Evolutionary conservation across 2,888 invertebrate genomes (phyloP).

Genomic region (Diadegma fenestrale): DNA sequence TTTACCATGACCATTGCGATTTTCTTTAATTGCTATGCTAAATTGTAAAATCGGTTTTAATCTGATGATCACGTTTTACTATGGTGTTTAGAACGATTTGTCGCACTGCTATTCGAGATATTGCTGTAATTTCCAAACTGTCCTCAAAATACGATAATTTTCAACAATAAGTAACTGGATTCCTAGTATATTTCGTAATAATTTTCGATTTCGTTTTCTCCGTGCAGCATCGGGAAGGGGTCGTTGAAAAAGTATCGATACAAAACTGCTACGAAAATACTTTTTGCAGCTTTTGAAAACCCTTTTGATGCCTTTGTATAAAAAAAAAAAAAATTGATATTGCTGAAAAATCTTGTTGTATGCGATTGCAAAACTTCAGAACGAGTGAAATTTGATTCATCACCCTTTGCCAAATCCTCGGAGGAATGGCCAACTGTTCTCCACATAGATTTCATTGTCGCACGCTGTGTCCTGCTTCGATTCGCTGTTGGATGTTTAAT

Average conservation of each 20-base stretch:
- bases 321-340: background rate
- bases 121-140: too few relatives aligned
- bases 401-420: conserved; percentile 45
- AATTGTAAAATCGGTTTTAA: too few relatives aligned
- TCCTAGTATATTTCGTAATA: too few relatives aligned
- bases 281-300: background rate
- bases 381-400: conserved; percentile 49
- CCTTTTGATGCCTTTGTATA: background rate
- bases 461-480: conserved; percentile 27
- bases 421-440: conserved; percentile 61
- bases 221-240: background rate
- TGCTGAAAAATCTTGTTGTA: background rate
- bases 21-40: too few relatives aligned
- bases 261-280: background rate
- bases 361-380: conserved; percentile 6
- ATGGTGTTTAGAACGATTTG: too few relatives aligned
- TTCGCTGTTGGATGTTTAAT: conserved; percentile 23
- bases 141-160: too few relatives aligned
- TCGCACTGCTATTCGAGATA: too few relatives aligned
- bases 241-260: background rate
- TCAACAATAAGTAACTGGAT: too few relatives aligned
- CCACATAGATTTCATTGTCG: conserved; percentile 15
- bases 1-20: too few relatives aligned
- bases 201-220: too few relatives aligned
- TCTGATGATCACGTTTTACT: too few relatives aligned